Percentiles rank a stretch among this genome's conserved stretches.
Evolutionary conservation across 1,140 invertebrate species (phyloP).

Genomic region (Drosophila chauvacae): DNA sequence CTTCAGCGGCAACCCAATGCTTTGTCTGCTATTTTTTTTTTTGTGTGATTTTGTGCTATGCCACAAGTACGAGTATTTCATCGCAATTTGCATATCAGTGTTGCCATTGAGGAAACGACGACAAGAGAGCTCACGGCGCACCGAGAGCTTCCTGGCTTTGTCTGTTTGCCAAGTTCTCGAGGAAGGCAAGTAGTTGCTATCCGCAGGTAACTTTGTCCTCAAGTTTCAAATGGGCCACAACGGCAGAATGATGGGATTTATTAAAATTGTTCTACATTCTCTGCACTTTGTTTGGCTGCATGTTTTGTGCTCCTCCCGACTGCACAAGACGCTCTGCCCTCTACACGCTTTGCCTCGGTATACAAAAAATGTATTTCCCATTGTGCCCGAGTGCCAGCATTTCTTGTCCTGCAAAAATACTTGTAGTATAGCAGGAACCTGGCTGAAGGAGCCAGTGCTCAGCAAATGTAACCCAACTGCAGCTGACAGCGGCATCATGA

Average conservation of each 20-base stretch:
- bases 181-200: constrained; percentile 35
- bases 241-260: constrained; percentile 44
- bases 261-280: constrained; percentile 51
- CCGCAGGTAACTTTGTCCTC: constrained; percentile 38
- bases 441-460: constrained; percentile 21
- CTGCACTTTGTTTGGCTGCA: constrained; percentile 27
- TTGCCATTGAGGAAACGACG: constrained; percentile 45
- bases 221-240: constrained; percentile 15
- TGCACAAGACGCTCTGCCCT: constrained; percentile 16
- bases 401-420: constrained; percentile 27
- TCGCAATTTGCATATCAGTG: constrained; percentile 78
- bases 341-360: neutral
- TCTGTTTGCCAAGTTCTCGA: constrained; percentile 41
- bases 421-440: constrained; percentile 7
- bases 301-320: constrained; percentile 19
- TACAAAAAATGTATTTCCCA: constrained; percentile 16
- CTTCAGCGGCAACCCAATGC: constrained; percentile 22
- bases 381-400: constrained; percentile 32
- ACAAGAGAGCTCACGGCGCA: constrained; percentile 39
- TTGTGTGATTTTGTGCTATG: constrained; percentile 16
- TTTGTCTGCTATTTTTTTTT: constrained; percentile 21
- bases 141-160: constrained; percentile 31
- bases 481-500: constrained; percentile 41
- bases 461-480: constrained; percentile 31
- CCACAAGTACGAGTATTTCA: constrained; percentile 27